Evolutionary conservation across 64 coral and sea anemone species (phyloP).

Genomic region (Anthopleura sola): DNA sequence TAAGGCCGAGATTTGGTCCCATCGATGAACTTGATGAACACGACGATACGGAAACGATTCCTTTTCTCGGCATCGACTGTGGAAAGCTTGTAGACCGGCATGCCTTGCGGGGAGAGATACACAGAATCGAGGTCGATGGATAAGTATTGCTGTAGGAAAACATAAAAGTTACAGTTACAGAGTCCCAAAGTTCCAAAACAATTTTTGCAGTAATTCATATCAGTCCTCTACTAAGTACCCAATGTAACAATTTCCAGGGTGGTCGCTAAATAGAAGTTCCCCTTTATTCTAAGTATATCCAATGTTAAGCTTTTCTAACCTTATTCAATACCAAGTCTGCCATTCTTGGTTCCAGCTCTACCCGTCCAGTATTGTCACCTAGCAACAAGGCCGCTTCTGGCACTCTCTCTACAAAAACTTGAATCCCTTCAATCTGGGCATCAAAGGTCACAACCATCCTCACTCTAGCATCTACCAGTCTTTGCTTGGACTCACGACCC

Average conservation of each 20-base stretch:
- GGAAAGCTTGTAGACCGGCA: conserved; percentile 65
- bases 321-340: conserved; percentile 45
- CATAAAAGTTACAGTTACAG: too few relatives aligned
- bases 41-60: conserved; percentile 65
- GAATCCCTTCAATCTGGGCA: conserved; percentile 51
- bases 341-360: conserved; percentile 39
- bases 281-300: too few relatives aligned
- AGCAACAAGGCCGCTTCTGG: conserved; percentile 40
- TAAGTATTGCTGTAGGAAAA: conserved; percentile 39
- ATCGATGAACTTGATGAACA: conserved; percentile 38
- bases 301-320: background rate
- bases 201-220: too few relatives aligned
- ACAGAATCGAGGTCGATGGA: conserved; percentile 66
- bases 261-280: too few relatives aligned
- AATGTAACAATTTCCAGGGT: too few relatives aligned
- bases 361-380: conserved; percentile 50
- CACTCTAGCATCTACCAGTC: conserved; percentile 62
- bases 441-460: conserved; percentile 73
- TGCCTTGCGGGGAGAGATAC: conserved; percentile 58
- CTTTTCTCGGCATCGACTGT: conserved; percentile 62
- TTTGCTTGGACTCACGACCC: conserved; percentile 70
- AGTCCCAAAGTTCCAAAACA: too few relatives aligned
- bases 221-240: too few relatives aligned
- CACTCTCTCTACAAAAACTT: conserved; percentile 42
- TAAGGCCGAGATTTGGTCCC: conserved; percentile 47